These are phyloP conservation scores for Drosophila buzzatii DNA, from an alignment of 2,888 invertebrate genomes.

Conservation along the genomic window DNA sequence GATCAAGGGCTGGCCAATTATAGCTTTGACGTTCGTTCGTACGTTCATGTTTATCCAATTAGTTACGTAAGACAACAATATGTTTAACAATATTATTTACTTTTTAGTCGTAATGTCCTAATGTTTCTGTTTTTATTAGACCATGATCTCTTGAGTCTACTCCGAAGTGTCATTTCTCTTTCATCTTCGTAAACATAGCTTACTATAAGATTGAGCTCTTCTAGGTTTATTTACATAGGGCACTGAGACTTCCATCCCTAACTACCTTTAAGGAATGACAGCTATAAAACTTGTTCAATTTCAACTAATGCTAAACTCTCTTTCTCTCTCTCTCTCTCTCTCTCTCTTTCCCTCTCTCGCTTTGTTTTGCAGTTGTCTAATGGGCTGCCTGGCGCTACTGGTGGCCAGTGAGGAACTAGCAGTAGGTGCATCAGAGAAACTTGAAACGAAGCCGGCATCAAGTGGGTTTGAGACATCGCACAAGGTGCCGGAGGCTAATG, in stretches of 20 bases:
- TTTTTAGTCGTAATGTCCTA: neutral
- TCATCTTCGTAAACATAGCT: too few species aligned
- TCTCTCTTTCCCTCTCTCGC: neutral
- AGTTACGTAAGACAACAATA: neutral
- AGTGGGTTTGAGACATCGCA: slow-evolving; percentile 88
- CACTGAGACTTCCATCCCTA: too few species aligned
- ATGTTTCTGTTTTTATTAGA: neutral
- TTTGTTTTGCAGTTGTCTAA: slow-evolving; percentile 66
- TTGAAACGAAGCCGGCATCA: slow-evolving; percentile 19
- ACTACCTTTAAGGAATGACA: too few species aligned
- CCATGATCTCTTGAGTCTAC: neutral
- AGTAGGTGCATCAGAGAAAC: slow-evolving; percentile 27
- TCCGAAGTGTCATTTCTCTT: neutral
- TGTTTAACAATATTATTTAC: neutral
- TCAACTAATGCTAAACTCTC: too few species aligned
- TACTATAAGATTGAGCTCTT: neutral
- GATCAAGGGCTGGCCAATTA: slow-evolving; percentile 15
- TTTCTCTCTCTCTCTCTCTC: too few species aligned
- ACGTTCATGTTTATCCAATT: neutral
- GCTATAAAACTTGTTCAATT: too few species aligned
- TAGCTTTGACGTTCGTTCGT: neutral
- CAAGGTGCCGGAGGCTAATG: slow-evolving; percentile 87
- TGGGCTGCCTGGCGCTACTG: slow-evolving; percentile 72
- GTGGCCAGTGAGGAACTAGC: slow-evolving; percentile 53
- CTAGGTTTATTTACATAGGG: neutral